Conservation (phyloP, 92 coral and sea anemone genomes). For the Desmophyllum pertusum region DNA sequence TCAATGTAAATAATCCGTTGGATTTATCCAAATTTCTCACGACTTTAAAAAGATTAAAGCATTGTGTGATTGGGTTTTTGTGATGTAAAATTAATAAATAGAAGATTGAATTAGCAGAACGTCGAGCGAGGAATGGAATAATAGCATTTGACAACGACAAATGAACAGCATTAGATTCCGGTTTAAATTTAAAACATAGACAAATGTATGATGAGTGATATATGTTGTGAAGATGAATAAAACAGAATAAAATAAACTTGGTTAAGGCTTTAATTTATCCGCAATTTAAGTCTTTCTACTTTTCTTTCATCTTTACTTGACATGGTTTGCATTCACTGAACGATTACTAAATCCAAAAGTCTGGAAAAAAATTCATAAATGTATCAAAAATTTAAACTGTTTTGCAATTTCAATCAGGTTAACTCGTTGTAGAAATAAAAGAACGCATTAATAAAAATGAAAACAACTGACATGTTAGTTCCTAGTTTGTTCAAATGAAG, state of each 20-base stretch:
- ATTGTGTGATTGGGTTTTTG: not conserved
- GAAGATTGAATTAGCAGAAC: not conserved
- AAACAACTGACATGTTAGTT: constrained; percentile 20
- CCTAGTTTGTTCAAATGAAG: not conserved
- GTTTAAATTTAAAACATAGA: not conserved
- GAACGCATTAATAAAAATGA: not conserved
- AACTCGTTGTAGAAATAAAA: constrained; percentile 1
- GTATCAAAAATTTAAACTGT: not conserved
- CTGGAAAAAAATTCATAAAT: not conserved
- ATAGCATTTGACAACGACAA: not conserved
- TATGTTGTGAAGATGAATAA: not conserved
- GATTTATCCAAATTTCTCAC: not conserved
- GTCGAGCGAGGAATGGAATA: not conserved
- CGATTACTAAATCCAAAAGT: not conserved
- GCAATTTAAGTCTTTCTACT: not conserved
- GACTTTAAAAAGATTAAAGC: not conserved
- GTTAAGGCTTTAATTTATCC: not conserved
- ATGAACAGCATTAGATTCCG: not conserved
- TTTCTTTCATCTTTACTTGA: not conserved
- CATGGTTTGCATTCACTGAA: not conserved
- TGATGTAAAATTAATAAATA: not conserved
- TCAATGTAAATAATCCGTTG: not conserved
- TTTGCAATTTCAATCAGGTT: not conserved
- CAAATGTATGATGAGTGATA: not conserved
- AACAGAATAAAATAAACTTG: not conserved